Evolutionary conservation across 2,888 invertebrate species (phyloP).

Genomic region (Conops quadrifasciatus): DNA sequence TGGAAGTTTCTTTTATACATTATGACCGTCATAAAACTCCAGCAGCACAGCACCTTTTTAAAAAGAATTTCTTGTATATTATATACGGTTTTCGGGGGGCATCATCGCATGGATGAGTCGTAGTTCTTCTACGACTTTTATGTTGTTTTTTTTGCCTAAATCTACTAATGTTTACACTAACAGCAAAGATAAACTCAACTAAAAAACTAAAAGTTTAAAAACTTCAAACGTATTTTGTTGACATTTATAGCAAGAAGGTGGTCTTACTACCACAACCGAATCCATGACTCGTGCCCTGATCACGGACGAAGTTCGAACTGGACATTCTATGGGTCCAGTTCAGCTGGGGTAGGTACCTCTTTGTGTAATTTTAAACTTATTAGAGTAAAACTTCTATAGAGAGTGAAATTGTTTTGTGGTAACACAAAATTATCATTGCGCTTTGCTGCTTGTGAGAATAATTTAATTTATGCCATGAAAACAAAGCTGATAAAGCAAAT

Average conservation of each 20-base stretch:
- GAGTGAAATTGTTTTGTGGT: slow-evolving; percentile 6
- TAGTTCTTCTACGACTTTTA: not conserved
- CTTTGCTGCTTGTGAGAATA: not conserved
- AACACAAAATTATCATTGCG: slow-evolving; percentile 26
- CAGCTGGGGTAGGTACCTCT: slow-evolving; percentile 88
- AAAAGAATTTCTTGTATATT: slow-evolving; percentile 2
- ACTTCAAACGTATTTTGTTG: slow-evolving; percentile 49
- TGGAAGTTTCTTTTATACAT: not conserved
- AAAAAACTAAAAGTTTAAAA: slow-evolving; percentile 1
- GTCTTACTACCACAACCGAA: slow-evolving; percentile 86
- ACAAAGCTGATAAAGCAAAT: too few relatives aligned
- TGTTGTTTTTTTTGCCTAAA: not conserved
- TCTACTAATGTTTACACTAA: slow-evolving; percentile 20
- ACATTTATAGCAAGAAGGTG: slow-evolving; percentile 66
- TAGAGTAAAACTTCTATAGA: not conserved
- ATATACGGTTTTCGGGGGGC: not conserved
- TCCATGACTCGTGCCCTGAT: slow-evolving; percentile 96
- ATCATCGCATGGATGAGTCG: slow-evolving; percentile 24
- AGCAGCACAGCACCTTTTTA: not conserved
- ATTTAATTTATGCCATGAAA: not conserved
- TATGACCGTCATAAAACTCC: not conserved
- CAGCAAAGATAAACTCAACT: not conserved
- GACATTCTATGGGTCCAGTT: slow-evolving; percentile 85
- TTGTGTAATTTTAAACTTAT: slow-evolving; percentile 16
- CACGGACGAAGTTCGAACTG: slow-evolving; percentile 89